These are phyloP conservation scores for Penaeus monodon DNA, from an alignment of 2,888 invertebrate species.

Conservation along the genomic window DNA sequence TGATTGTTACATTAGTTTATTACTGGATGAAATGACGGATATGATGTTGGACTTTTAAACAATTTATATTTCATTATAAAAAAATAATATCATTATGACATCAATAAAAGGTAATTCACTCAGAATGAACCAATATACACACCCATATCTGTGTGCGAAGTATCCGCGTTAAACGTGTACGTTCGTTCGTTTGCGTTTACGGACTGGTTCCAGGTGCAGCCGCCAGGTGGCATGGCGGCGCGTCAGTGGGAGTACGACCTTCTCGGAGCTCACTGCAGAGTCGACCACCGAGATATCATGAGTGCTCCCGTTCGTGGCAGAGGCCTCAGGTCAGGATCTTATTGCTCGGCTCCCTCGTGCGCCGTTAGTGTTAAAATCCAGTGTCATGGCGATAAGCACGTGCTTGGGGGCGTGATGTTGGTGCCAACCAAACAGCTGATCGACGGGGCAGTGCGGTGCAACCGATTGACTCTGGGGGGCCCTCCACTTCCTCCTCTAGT, in stretches of 20 bases:
- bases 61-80: no score
- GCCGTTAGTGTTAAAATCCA: not conserved
- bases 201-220: constrained; percentile 15
- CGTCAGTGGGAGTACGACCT: constrained; percentile 6
- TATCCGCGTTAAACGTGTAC: not conserved
- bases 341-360: not conserved
- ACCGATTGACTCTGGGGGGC: not conserved
- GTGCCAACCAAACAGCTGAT: constrained; percentile 21
- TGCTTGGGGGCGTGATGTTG: constrained; percentile 30
- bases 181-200: not conserved
- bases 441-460: constrained; percentile 19
- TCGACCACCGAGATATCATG: constrained; percentile 11
- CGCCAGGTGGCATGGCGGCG: constrained; percentile 35
- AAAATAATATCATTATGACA: no score
- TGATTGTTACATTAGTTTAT: no score
- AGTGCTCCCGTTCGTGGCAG: constrained; percentile 16
- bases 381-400: constrained; percentile 4
- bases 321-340: constrained; percentile 4
- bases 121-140: not conserved
- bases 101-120: not conserved
- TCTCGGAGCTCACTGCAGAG: constrained; percentile 36
- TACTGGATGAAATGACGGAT: no score
- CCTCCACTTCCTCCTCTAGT: constrained; percentile 6
- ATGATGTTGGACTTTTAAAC: no score
- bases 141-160: not conserved